Evolutionary conservation across 1,140 invertebrate species (phyloP), one percentile per base, ranked within the genome.

Genomic region (Chrysopa pallens): DNA sequence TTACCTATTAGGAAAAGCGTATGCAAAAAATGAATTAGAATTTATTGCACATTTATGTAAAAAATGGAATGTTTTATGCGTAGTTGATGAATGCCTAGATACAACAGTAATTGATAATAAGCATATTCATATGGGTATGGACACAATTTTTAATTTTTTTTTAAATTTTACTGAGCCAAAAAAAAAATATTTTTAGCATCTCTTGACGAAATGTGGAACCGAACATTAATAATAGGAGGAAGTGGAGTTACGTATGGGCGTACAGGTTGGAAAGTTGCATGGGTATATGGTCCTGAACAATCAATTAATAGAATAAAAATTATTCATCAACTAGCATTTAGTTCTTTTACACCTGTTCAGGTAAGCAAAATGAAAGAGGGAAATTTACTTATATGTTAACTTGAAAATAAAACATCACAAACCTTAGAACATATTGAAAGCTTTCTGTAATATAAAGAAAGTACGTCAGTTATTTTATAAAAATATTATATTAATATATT

Each of bases 81-180:
- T 97, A 4, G 78, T 86, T 8, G 93, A 97, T 63, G 93, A 98
- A 62, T 94, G 98, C 3, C 98, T 97, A 48, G 92, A 98, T 61
- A 95, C 89, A 84, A 73, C 97, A 50, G 79, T 90, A 14, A 95
- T 84, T 55, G 71, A 79, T 1, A 66, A 73, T 27, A 68, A 88
- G 55, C 91, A 95, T 62, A 74, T 93, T 44, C 72, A 90, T 56
- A 94, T 96, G 45, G 84, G 84, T 84, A 66, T 66, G 57, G n/a
- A 33, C 3, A 33, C 2, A 33, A 11, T 33, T 33, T 33, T 33
- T 11, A 4, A 33, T 11, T 6, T 11, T 11, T 33, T 11, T 33
- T 33, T 33, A 4, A 2, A 33, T 11, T 33, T 33, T 2, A 33
- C 6, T 33, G 3, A 6, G n/a, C n/a, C n/a, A n/a, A n/a, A n/a